Base-by-base conservation (phyloP, 2,113 vertebrate species). In the Daubentonia madagascariensis region DNA sequence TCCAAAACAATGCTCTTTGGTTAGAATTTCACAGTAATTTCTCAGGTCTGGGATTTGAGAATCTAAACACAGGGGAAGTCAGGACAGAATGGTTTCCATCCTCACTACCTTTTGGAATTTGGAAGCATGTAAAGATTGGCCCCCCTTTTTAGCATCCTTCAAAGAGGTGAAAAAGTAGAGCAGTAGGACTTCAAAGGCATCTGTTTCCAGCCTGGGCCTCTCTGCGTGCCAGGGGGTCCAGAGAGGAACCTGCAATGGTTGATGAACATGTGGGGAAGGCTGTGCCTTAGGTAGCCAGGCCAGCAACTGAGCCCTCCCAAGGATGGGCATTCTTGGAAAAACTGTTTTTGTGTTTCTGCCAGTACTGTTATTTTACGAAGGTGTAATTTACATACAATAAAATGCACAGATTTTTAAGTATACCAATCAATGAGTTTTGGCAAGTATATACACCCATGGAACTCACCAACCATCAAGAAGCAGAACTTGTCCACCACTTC, bases 81-180 rank as follows among this genome's bases (percentile, higher is more conserved):
- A 79, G 57, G 25, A 20, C 3, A 8, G 25, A 61, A 54, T 14
- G n/a, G 54, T 72, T 89, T 95, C 20, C 25, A 16, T 81, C 50
- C 14, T 50, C 2, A 8, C 7, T 73, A 43, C 30, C 54, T 75
- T 76, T 70, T 63, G 72, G 85, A 87, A 87, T 87, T 89, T 61
- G n/a, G 32, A 85, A 75, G 10, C 14, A 20, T 40, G 28, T 48
- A 84, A 76, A 86, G 45, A 89, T 50, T 23, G 18, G 23, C 25
- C 12, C 28, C 2, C 9, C 76, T 75, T 84, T 30, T 37, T 86
- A 54, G 79, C 52, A 6, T 61, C 78, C 65, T 32, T 52, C 0
- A 3, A 28, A 70, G 79, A 98, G 28, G 63, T 25, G 81, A 86
- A 85, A 97, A 96, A 93, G 35, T 88, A 75, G 45, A n/a, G 78